Evolutionary conservation across 2,113 vertebrate genomes (phyloP), one percentile per base, ranked within the genome.

Genomic region (Zapus hudsonius): DNA sequence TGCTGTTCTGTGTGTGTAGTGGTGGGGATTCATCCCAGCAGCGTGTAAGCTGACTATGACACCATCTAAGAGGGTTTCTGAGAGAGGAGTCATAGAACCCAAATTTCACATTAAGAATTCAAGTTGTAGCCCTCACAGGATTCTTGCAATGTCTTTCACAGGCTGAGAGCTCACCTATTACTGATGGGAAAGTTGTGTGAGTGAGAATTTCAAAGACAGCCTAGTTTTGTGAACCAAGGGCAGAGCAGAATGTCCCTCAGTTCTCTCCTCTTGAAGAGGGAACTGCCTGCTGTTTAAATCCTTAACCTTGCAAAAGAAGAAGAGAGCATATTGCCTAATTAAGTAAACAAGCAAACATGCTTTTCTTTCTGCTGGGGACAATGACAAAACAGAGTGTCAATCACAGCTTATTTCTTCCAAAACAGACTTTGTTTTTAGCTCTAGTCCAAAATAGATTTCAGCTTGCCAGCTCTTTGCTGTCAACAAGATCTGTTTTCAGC

Each of bases 401-500:
- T 79, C 93, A 72, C 1, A 27, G 81, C 44, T 88, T 33, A 10
- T 74, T 93, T 83, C 69, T 52, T 64, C 76, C 80, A 67, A 79
- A 90, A 70, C 66, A 64, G 31, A 59, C 78, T 76, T 87, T 40
- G 69, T 70, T 93, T 83, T 94, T 80, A 91, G 79, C 84, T 44
- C 40, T 3, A 12, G 38, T 94, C 93, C 86, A 74, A 95, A 95
- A 82, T 83, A 89, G 95, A 94, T 40, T 76, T 11, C 55, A 64
- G 1, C 61, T 84, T 63, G 87, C 36, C 78, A 94, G 44, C 29
- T 13, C 72, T 84, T 36, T 12, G 13, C 64, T 91, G 88, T 90
- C 94, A 87, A 84, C 63, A 67, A 96, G 95, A 96, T 67, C 40
- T 78, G 38, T 94, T 96, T 91, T n/a, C 87, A 82, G 47, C 75